Percentiles rank a stretch among this genome's conserved stretches.
phyloP scores from a whole-genome alignment of 2,113 vertebrate species.

The Cynoglossus semilaevis region DNA sequence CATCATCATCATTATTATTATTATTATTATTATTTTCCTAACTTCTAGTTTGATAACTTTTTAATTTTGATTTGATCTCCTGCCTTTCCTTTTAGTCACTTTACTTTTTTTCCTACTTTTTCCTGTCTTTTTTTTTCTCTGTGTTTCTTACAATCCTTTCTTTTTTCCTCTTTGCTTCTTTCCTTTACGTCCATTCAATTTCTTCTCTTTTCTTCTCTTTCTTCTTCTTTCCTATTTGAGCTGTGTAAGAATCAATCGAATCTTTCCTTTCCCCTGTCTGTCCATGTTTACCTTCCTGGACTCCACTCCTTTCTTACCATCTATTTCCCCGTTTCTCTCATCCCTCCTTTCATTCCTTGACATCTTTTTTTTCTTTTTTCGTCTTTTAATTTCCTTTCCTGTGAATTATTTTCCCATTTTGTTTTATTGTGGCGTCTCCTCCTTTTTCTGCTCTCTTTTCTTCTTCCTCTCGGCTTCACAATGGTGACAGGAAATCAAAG shows the following conservation, averaged over 20 bases:
- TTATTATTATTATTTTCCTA: too few relatives aligned
- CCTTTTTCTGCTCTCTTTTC: not conserved
- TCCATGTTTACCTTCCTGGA: not conserved
- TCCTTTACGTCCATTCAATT: not conserved
- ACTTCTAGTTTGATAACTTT: too few relatives aligned
- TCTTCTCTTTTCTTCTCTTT: not conserved
- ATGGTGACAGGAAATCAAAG: conserved; percentile 47
- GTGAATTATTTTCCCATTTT: not conserved
- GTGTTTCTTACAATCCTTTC: too few relatives aligned
- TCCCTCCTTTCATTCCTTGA: not conserved
- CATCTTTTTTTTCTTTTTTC: not conserved
- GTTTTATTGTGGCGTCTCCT: not conserved
- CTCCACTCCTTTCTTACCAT: not conserved
- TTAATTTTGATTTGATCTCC: not conserved
- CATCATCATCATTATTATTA: too few relatives aligned
- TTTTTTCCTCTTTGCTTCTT: not conserved
- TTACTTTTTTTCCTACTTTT: not conserved
- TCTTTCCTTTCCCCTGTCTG: not conserved
- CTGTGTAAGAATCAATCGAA: too few relatives aligned
- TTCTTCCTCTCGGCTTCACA: conserved; percentile 13
- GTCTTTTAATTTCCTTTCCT: conserved; percentile 8
- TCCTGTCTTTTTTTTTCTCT: too few relatives aligned
- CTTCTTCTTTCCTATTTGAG: not conserved
- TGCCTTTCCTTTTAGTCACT: not conserved
- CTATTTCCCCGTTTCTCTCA: not conserved